phyloP scores from a whole-genome alignment of 2,113 vertebrate genomes.

The Spermophilus dauricus region DNA sequence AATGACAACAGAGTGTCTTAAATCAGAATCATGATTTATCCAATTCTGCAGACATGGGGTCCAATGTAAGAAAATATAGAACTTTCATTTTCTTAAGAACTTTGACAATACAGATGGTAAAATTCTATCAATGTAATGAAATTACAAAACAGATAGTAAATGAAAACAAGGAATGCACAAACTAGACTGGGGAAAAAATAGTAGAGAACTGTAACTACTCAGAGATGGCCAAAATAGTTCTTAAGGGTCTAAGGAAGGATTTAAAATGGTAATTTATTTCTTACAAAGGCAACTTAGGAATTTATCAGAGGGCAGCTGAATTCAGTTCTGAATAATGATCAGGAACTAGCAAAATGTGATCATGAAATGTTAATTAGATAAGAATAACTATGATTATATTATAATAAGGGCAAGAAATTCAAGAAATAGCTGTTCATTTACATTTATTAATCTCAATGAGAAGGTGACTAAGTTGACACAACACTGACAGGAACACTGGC shows the following conservation, averaged over 20 bases:
- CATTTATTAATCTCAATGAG: neutral
- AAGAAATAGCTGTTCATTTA: neutral
- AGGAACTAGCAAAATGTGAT: neutral
- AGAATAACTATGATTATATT: neutral
- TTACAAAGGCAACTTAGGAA: neutral
- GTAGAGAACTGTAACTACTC: neutral
- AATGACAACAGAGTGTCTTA: neutral
- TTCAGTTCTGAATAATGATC: neutral
- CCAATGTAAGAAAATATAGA: neutral
- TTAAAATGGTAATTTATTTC: conserved; percentile 16
- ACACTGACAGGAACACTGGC: neutral
- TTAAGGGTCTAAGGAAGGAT: neutral
- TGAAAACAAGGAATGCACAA: conserved; percentile 27
- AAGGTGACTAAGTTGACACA: neutral
- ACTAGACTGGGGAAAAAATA: neutral
- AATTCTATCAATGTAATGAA: neutral
- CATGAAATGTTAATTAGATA: neutral
- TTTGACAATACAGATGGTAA: neutral
- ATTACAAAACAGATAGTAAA: neutral
- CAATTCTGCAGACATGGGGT: neutral
- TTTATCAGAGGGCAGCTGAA: neutral
- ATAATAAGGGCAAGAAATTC: neutral
- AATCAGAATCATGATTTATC: neutral
- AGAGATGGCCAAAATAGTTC: neutral
- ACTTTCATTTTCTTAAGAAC: neutral